A percentile compares a stretch with the other conserved stretches of the same genome.
These are phyloP conservation scores for Zaprionus kolodkinae DNA, from an alignment of 1,140 invertebrate species.

Conservation along the genomic window DNA sequence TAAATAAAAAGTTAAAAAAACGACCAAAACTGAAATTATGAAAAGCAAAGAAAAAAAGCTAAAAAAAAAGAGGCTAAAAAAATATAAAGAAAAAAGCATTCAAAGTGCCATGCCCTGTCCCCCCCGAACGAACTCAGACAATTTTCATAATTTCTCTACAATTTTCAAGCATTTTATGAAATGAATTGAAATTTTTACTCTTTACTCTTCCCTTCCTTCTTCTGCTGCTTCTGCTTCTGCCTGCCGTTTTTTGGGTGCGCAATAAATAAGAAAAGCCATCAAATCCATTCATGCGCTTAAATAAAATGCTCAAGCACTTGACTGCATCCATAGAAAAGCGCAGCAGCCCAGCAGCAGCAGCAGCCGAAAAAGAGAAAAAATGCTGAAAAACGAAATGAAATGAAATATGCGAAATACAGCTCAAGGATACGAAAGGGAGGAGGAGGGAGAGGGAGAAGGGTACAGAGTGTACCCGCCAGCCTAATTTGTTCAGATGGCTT, in stretches of 20 bases:
- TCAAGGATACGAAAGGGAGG: constrained; percentile 2
- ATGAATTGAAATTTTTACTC: constrained; percentile 78
- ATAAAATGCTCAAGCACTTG: constrained; percentile 84
- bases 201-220: constrained; percentile 19
- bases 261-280: constrained; percentile 70
- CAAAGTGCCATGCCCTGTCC: constrained; percentile 59
- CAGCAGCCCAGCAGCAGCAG: constrained; percentile 27
- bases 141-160: constrained; percentile 83
- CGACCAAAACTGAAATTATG: constrained; percentile 56
- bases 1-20: constrained; percentile 33
- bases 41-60: constrained; percentile 64
- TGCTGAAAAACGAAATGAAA: constrained; percentile 34
- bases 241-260: constrained; percentile 52
- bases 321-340: constrained; percentile 83
- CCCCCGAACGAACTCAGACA: constrained; percentile 45
- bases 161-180: constrained; percentile 81
- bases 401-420: constrained; percentile 39
- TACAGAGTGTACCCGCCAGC: constrained; percentile 29
- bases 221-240: background rate
- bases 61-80: constrained; percentile 14
- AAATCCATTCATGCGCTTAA: constrained; percentile 84
- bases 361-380: constrained; percentile 36
- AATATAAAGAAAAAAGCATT: constrained; percentile 23
- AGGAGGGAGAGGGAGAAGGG: background rate
- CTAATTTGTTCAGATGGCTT: constrained; percentile 77